Base-by-base conservation (phyloP, 2,888 invertebrate genomes). In the Carcina quercana region DNA sequence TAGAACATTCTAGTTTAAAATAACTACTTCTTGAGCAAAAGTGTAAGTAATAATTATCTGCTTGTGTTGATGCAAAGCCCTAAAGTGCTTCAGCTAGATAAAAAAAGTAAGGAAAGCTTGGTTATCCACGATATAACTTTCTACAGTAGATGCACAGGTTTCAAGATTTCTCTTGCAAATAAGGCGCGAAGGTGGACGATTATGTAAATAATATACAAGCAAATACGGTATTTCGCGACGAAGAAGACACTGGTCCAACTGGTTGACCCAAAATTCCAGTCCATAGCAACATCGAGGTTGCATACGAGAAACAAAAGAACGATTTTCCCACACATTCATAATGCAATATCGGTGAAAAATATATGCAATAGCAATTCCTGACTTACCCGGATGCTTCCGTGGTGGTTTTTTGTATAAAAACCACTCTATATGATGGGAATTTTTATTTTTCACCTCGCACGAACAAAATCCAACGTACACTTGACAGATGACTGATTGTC, bases 341-440 rank as follows among this genome's bases (percentile, higher is more conserved):
- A 32, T 38, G 38, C 50, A 53, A 42, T 37, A 41, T 27, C 32
- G 25, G 19, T 33, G 35, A 39, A 33, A 35, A 38, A 19, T 32
- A 24, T 30, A 13, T 37, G 36, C 38, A 52, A 48, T 37, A 41
- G 42, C 40, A 46, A 45, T 43, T 46, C 28, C 34, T 37, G 32
- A 74, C 83, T 76, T 46, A 83, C 83, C 83, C 82, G 82, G 82
- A 80, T 76, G 78, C 80, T 70, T 71, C 79, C 79, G 78, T 74
- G 60, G 67, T 63, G 61, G 50, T 40, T 62, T 66, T 61, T 55
- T 53, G 38, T 38, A 54, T 47, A 50, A 54, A 71, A 71, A 68
- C 57, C 64, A 55, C 69, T 68, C 57, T 70, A 68, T 74, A 34
- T 41, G 50, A 37, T 40, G 50, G 41, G 40, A 52, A 57, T 59